These are phyloP conservation scores for Macroteleia sp. DNA, from an alignment of 2,888 invertebrate genomes.

Conservation along the genomic window DNA sequence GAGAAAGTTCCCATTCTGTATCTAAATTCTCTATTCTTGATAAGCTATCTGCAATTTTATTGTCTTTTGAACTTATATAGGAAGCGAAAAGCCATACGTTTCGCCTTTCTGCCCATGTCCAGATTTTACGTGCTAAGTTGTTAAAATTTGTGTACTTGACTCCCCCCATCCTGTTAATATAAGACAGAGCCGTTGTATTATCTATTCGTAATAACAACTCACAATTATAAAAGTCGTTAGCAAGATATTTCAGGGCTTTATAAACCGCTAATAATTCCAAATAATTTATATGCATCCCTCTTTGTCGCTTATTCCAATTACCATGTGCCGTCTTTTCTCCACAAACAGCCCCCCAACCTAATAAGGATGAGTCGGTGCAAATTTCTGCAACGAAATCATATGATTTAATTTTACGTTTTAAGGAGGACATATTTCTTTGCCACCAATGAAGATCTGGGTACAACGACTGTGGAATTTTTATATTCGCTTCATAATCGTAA, in stretches of 20 bases:
- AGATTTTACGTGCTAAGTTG: constrained; percentile 31
- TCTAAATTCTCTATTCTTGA: constrained; percentile 50
- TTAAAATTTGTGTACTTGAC: constrained; percentile 60
- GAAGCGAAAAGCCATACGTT: constrained; percentile 53
- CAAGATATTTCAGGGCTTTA: not conserved
- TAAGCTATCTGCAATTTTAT: constrained; percentile 41
- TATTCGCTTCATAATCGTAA: too few relatives aligned
- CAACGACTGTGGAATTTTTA: too few relatives aligned
- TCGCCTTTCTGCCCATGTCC: constrained; percentile 56
- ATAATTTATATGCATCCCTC: not conserved
- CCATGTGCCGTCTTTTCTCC: not conserved
- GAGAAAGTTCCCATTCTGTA: constrained; percentile 59
- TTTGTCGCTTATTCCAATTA: not conserved
- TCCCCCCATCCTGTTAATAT: constrained; percentile 60
- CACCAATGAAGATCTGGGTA: constrained; percentile 24
- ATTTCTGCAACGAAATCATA: constrained; percentile 17
- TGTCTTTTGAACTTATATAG: constrained; percentile 47
- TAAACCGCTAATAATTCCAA: not conserved
- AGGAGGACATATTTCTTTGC: constrained; percentile 5
- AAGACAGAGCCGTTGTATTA: constrained; percentile 62
- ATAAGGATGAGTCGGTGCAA: constrained; percentile 25
- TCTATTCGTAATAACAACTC: constrained; percentile 49
- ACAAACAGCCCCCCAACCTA: constrained; percentile 18
- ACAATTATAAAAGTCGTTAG: constrained; percentile 18
- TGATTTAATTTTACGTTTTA: constrained; percentile 4